A percentile compares a stretch with the other conserved stretches of the same genome.
Conservation (phyloP, 2,797 vertebrate genomes). For the Bovichtus variegatus region DNA sequence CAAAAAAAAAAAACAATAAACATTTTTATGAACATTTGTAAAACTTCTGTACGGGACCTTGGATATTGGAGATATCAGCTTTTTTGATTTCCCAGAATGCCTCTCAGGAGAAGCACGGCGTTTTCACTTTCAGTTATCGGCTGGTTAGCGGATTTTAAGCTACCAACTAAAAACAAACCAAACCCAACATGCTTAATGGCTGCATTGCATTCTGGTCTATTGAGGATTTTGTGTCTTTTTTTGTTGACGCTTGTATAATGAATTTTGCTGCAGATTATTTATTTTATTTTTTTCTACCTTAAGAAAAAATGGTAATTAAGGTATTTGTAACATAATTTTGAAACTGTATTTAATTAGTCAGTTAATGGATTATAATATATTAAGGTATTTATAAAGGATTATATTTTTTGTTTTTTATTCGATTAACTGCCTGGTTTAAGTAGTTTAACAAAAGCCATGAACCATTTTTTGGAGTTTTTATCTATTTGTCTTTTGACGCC, state of each 20-base stretch:
- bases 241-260: neutral
- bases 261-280: too few relatives aligned
- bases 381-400: neutral
- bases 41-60: constrained; percentile 27
- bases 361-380: neutral
- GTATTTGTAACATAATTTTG: neutral
- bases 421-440: neutral
- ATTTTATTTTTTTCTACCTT: neutral
- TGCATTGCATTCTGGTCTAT: neutral
- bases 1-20: constrained; percentile 73
- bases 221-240: neutral
- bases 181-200: neutral
- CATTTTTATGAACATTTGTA: constrained; percentile 80
- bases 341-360: neutral
- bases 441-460: neutral
- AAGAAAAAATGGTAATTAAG: neutral
- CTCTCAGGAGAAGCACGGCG: neutral
- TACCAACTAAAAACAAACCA: too few relatives aligned
- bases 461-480: neutral
- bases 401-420: neutral
- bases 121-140: neutral
- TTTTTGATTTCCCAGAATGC: constrained; percentile 11
- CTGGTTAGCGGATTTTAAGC: neutral
- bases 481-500: neutral
- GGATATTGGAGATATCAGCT: too few relatives aligned